Evolutionary conservation across 2,888 invertebrate genomes (phyloP).

Genomic region (Mylabris sibirica): DNA sequence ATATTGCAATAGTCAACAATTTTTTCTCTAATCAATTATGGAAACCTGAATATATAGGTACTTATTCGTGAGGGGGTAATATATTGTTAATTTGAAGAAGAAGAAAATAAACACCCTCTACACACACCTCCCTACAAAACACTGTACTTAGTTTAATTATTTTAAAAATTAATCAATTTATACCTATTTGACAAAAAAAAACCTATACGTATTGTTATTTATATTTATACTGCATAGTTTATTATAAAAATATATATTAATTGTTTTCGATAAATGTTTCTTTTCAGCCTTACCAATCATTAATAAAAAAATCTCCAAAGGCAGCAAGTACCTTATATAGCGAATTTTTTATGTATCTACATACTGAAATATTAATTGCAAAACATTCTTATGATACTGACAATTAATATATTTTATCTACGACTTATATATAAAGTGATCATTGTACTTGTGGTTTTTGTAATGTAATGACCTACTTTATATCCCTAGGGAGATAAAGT

Average conservation of each 20-base stretch:
- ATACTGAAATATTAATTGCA: no score
- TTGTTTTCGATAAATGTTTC: constrained; percentile 54
- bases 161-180: constrained; percentile 38
- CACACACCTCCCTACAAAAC: constrained; percentile 11
- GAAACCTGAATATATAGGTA: constrained; percentile 65
- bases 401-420: no score
- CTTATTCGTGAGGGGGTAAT: constrained; percentile 55
- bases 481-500: no score
- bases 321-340: no score
- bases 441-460: no score
- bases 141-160: constrained; percentile 48
- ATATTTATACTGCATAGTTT: constrained; percentile 60
- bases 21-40: constrained; percentile 66
- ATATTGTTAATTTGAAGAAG: neutral
- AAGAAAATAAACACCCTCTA: neutral
- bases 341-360: no score
- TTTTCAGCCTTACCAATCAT: constrained; percentile 20
- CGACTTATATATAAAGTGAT: no score
- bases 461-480: no score
- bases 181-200: constrained; percentile 48
- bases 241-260: constrained; percentile 54
- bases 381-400: no score
- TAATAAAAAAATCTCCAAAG: neutral
- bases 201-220: constrained; percentile 61
- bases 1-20: constrained; percentile 64